Evolutionary conservation across 2,797 vertebrate genomes (phyloP).

Genomic region (Falco berigora): DNA sequence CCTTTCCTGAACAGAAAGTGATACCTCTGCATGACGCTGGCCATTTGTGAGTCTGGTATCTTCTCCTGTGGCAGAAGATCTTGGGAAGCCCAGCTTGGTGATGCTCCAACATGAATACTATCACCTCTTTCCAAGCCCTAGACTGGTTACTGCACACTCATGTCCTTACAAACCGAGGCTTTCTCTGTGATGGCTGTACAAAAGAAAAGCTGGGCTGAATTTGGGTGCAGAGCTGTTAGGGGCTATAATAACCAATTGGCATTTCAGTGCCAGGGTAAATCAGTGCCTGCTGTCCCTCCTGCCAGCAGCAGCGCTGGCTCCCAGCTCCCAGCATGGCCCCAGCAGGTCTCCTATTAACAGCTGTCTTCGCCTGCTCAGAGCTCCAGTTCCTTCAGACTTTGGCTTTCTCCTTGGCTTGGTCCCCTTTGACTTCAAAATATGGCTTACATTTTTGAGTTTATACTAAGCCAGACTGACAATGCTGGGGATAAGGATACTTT

Average conservation of each 20-base stretch:
- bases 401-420: neutral
- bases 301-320: accelerated
- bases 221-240: neutral
- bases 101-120: neutral
- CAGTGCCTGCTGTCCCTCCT: neutral
- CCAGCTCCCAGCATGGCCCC: neutral
- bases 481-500: neutral
- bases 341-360: neutral
- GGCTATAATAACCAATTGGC: neutral
- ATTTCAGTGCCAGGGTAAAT: neutral
- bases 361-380: neutral
- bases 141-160: accelerated
- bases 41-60: neutral
- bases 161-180: neutral
- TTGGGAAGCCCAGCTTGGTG: neutral
- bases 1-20: neutral
- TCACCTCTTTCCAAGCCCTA: neutral
- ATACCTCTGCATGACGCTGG: accelerated
- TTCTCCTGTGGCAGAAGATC: neutral
- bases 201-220: neutral
- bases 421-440: neutral
- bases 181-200: neutral
- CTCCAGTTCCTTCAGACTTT: neutral
- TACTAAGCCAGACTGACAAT: neutral
- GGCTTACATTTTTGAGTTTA: neutral